These are phyloP conservation scores for Blastomussa wellsi DNA, from an alignment of 92 coral and sea anemone genomes.

Conservation along the genomic window DNA sequence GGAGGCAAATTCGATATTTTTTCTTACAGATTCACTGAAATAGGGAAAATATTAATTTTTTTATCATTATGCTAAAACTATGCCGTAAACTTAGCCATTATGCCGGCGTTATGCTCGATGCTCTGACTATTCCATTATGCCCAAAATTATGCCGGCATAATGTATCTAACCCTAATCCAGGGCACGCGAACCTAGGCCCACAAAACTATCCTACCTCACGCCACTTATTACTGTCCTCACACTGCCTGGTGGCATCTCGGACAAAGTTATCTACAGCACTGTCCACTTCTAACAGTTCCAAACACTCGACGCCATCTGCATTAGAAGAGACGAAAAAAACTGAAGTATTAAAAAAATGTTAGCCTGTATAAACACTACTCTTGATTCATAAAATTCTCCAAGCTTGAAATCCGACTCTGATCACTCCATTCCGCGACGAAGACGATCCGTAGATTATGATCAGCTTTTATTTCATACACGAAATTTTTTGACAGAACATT, in stretches of 20 bases:
- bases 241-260: conserved; percentile 64
- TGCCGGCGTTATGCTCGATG: too few relatives aligned
- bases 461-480: background rate
- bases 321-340: background rate
- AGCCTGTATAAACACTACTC: background rate
- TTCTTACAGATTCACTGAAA: too few relatives aligned
- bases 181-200: background rate
- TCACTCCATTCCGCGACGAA: background rate
- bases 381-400: too few relatives aligned
- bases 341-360: background rate
- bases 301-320: conserved; percentile 12
- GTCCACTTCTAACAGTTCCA: conserved; percentile 48
- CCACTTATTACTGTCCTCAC: conserved; percentile 30
- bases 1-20: too few relatives aligned
- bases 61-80: too few relatives aligned
- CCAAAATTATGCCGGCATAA: too few relatives aligned
- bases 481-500: background rate
- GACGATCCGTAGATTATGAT: background rate
- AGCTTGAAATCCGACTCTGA: background rate
- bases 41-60: too few relatives aligned
- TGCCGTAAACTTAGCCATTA: background rate
- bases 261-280: conserved; percentile 52
- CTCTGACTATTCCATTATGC: too few relatives aligned
- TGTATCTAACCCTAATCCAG: too few relatives aligned
- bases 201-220: background rate